Conservation (phyloP, 2,797 vertebrate genomes). For the Propithecus perrieri region DNA sequence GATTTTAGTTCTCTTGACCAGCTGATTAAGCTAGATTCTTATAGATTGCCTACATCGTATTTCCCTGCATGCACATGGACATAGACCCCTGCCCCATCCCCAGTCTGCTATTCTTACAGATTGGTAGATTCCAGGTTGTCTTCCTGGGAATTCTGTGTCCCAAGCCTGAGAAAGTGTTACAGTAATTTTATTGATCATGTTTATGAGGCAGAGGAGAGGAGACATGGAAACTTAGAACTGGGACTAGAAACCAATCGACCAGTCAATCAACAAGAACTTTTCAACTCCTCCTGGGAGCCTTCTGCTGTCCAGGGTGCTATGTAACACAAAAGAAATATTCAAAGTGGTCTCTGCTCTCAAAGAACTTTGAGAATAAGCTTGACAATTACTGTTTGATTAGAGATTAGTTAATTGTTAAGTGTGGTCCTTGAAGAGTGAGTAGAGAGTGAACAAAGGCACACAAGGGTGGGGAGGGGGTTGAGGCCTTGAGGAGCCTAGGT, state of each 20-base stretch:
- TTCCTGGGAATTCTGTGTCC: constrained; percentile 23
- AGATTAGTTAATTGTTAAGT: constrained; percentile 3
- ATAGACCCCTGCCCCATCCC: background rate
- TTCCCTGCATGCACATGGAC: background rate
- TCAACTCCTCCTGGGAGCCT: background rate
- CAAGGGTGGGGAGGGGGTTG: background rate
- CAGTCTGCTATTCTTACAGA: background rate
- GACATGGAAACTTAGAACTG: background rate
- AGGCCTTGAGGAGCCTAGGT: background rate
- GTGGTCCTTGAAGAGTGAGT: background rate
- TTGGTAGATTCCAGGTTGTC: background rate
- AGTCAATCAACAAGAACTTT: constrained; percentile 28
- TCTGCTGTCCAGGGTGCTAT: constrained; percentile 67
- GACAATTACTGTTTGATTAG: background rate
- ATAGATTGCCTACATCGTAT: background rate
- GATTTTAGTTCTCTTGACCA: constrained; percentile 24
- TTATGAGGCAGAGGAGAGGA: background rate
- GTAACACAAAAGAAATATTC: constrained; percentile 35
- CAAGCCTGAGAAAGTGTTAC: constrained; percentile 19
- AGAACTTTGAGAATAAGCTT: constrained; percentile 3
- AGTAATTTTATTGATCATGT: constrained; percentile 27
- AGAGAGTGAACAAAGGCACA: background rate
- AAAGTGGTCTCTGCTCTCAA: background rate
- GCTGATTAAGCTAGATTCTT: background rate
- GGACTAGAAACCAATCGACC: background rate